Percentiles rank a stretch among this genome's conserved stretches.
phyloP scores from a whole-genome alignment of 2,113 vertebrate genomes.

The Baryphthengus martii region DNA sequence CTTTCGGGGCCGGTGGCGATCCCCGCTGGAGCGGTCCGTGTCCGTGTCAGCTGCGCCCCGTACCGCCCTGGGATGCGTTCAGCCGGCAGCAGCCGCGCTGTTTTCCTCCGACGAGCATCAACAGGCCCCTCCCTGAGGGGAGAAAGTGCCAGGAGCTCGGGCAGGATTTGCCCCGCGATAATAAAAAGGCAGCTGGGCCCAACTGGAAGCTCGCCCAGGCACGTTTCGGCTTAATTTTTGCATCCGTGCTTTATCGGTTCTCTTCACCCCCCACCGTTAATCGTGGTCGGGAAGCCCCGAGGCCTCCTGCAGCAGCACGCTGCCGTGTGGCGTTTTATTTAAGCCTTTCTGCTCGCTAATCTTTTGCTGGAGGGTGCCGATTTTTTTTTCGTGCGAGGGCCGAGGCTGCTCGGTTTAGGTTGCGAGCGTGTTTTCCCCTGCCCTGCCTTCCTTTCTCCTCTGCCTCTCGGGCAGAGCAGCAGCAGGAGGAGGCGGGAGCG shows the following conservation, averaged over 20 bases:
- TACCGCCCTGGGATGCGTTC: not conserved
- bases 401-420: not conserved
- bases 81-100: not conserved
- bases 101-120: not conserved
- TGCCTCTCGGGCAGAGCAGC: not conserved
- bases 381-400: not conserved
- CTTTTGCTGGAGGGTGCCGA: not conserved
- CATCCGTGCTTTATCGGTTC: not conserved
- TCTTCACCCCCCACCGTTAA: not conserved
- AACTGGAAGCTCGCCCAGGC: not conserved
- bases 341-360: not conserved
- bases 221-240: not conserved
- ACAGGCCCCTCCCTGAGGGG: not conserved
- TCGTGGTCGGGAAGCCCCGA: not conserved
- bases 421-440: not conserved
- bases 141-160: not conserved
- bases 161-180: not conserved
- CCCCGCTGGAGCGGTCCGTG: rapidly evolving
- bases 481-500: not conserved
- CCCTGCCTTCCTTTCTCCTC: not conserved
- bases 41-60: not conserved
- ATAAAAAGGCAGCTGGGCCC: not conserved
- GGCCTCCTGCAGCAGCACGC: not conserved
- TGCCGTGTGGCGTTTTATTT: not conserved
- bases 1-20: not conserved